These are phyloP conservation scores for Ennomos erosarius DNA, from an alignment of 2,888 invertebrate genomes.

Conservation along the genomic window DNA sequence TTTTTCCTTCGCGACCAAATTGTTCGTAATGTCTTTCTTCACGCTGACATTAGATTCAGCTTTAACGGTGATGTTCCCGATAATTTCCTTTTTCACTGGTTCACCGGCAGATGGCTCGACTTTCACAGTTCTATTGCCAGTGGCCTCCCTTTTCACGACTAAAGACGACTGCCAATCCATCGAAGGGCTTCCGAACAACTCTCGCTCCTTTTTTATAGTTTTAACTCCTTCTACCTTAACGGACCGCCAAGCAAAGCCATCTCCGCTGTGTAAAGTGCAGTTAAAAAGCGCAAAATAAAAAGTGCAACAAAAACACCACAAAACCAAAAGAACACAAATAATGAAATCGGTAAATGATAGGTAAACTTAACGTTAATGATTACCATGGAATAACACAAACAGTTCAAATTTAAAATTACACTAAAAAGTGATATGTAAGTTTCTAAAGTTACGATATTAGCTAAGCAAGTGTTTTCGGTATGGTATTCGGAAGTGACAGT, in stretches of 20 bases:
- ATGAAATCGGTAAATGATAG: neutral
- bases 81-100: neutral
- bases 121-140: neutral
- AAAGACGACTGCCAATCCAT: conserved; percentile 9
- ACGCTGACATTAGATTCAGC: neutral
- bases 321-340: neutral
- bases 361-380: too few relatives aligned
- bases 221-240: conserved; percentile 44
- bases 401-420: too few relatives aligned
- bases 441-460: too few relatives aligned
- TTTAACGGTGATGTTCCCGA: neutral
- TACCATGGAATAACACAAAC: too few relatives aligned
- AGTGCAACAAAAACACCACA: conserved; percentile 12
- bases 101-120: neutral
- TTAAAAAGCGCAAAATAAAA: conserved; percentile 31
- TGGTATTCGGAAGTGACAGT: too few relatives aligned
- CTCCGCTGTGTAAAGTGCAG: conserved; percentile 34
- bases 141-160: conserved; percentile 5
- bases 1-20: neutral
- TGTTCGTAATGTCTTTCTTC: neutral
- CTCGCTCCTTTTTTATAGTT: conserved; percentile 28
- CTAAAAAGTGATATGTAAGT: too few relatives aligned
- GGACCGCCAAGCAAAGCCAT: conserved; percentile 37
- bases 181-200: conserved; percentile 1
- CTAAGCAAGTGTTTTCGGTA: conserved; percentile 7